phyloP scores from a whole-genome alignment of 2,888 invertebrate genomes.

The Habrosyne pyritoides region DNA sequence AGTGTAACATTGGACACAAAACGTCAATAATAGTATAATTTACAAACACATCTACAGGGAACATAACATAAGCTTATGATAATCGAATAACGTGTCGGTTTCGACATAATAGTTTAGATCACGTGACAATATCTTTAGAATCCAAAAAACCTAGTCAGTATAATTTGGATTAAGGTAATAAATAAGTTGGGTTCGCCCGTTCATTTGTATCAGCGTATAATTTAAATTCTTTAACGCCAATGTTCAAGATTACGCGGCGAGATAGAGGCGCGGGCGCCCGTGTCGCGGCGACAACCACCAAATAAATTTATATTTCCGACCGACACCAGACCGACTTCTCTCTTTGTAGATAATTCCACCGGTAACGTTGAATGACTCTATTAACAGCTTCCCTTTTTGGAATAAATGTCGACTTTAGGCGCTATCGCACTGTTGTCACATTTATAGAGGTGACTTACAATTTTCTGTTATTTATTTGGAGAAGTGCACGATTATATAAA shows the following conservation, averaged over 20 bases:
- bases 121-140: constrained; percentile 68
- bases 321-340: constrained; percentile 71
- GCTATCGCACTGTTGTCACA: constrained; percentile 54
- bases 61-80: constrained; percentile 36
- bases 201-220: constrained; percentile 83
- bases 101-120: constrained; percentile 63
- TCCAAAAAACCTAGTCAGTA: constrained; percentile 77
- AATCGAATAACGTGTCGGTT: constrained; percentile 43
- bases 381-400: constrained; percentile 84
- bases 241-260: constrained; percentile 82
- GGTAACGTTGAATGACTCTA: constrained; percentile 83
- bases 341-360: constrained; percentile 83
- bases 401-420: constrained; percentile 78
- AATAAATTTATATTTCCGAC: constrained; percentile 84
- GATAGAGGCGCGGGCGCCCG: constrained; percentile 81
- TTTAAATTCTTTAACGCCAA: constrained; percentile 84
- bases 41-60: constrained; percentile 20
- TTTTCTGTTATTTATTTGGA: constrained; percentile 26
- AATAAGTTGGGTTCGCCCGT: constrained; percentile 78
- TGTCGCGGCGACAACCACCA: constrained; percentile 77
- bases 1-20: constrained; percentile 24
- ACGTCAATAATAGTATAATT: constrained; percentile 26
- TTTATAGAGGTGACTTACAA: constrained; percentile 51
- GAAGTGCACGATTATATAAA: too few species aligned
- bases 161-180: constrained; percentile 81